Base-by-base conservation (phyloP, 2,797 vertebrate genomes). In the Emydoidea blandingii region DNA sequence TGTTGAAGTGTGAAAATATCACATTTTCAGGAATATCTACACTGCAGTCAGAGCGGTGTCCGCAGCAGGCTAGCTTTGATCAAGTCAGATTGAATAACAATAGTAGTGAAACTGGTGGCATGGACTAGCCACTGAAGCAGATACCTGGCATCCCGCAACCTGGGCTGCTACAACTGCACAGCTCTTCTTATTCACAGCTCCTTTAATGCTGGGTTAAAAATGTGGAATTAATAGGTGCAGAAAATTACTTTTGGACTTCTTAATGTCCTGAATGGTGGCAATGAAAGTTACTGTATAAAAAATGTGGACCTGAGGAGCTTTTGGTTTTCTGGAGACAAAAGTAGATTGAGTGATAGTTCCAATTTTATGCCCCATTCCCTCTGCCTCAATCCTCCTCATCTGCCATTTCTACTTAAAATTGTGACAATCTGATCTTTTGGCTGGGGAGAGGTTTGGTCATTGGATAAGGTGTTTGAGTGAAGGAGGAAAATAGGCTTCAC, bases 221-320 rank as follows among this genome's bases (percentile, higher is more conserved):
- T 68, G n/a, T 68, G 62, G 5, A n/a, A 68, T 68, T 68, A 37
- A 5, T 37, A 21, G 62, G 18, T 68, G 16, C 18, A 37, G n/a
- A 68, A 68, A 21, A 19, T 37, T 68, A 62, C 59, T 62, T 34
- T 62, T 31, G 59, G 59, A 34, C 62, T 9, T 21, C 34, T 37
- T 37, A 19, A 68, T 14, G 16, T 18, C 6, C 62, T n/a, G 62
- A n/a, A n/a, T 19, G 18, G 18, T 37, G n/a, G 5, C 65, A 19
- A 19, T 37, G n/a, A 37, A 37, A 37, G 5, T 89, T 34, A n/a
- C 10, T 41, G 21, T 10, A 86, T 37, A 88, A 81, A 8, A 15
- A 0, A 0, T 5, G 4, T 78, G 12, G 88, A 81, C 44, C 52
- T 79, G 49, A 0, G 1, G 1, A 54, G 79, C 59, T 50, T 87